Percentiles rank a stretch among this genome's conserved stretches.
Conservation (phyloP, 1,140 invertebrate genomes). For the Dysdera silvatica region DNA sequence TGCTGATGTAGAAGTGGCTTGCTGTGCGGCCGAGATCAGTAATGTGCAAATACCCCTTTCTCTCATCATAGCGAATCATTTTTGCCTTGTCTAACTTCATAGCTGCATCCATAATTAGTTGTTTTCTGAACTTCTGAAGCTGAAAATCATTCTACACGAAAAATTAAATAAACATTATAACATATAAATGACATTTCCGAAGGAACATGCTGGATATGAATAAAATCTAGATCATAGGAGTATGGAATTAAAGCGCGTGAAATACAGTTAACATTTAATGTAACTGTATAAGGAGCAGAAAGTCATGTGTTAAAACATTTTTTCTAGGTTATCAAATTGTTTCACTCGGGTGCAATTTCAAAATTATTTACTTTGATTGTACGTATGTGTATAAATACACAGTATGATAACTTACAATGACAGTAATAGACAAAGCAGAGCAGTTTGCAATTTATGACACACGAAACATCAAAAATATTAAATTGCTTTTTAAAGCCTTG, state of each 20-base stretch:
- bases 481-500: no score
- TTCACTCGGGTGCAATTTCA: no score
- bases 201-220: not conserved
- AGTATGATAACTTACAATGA: no score
- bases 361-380: no score
- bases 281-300: not conserved
- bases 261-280: not conserved
- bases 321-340: no score
- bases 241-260: not conserved
- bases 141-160: constrained; percentile 61
- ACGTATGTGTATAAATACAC: no score
- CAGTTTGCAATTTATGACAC: no score
- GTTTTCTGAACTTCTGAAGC: constrained; percentile 60
- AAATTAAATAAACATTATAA: not conserved
- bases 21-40: constrained; percentile 91
- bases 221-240: not conserved
- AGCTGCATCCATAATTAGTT: constrained; percentile 71
- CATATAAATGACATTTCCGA: not conserved
- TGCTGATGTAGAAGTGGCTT: constrained; percentile 96
- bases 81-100: constrained; percentile 77
- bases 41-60: constrained; percentile 69
- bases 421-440: no score
- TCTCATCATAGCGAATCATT: constrained; percentile 86
- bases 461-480: no score
- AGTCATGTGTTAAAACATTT: no score